Evolutionary conservation across 2,888 invertebrate genomes (phyloP), one percentile per base, ranked within the genome.

Genomic region (Ophion ellenae): DNA sequence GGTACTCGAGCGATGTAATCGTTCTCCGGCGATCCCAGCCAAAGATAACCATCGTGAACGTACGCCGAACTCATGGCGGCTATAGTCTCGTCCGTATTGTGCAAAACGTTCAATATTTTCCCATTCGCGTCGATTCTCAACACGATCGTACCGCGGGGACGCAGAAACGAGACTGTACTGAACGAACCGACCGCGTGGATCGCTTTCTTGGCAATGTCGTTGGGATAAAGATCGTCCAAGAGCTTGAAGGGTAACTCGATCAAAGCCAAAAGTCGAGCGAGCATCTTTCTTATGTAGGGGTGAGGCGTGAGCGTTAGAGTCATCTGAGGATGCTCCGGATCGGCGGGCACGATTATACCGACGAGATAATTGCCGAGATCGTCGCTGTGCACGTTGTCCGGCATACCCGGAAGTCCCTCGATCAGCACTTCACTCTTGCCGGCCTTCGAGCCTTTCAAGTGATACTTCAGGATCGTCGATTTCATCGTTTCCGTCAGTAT

Each of bases 371-470:
- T 97, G 5, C 96, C 97, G 24, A 95, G 95, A 86, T 97, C 96
- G 28, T 94, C 94, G 0, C 92, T 90, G 69, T 95, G 92, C 53
- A 96, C 94, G 90, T 96, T 96, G 92, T 97, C 96, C 0, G 96
- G 96, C 1, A 90, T 85, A 93, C 96, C 98, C 91, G 98, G 98
- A 85, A 98, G 94, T 61, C 97, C 97, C 89, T 98, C 97, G 5
- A 97, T 94, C 91, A 99, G 98, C 2, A 97, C 94, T 92, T 98
- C 98, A 3, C 95, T 94, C 87, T 96, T 95, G n/a, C 98, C 98
- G 89, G 96, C 96, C 90, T 97, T 97, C 0, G 96, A 95, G 3
- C 99, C 99, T 91, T 96, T 96, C 11, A 99, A 92, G 91, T 97
- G 95, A 93, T 97, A 97, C 90, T 97, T 97, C 6, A 95, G 91